phyloP scores from a whole-genome alignment of 2,113 vertebrate genomes.

The Onychostruthus taczanowskii region DNA sequence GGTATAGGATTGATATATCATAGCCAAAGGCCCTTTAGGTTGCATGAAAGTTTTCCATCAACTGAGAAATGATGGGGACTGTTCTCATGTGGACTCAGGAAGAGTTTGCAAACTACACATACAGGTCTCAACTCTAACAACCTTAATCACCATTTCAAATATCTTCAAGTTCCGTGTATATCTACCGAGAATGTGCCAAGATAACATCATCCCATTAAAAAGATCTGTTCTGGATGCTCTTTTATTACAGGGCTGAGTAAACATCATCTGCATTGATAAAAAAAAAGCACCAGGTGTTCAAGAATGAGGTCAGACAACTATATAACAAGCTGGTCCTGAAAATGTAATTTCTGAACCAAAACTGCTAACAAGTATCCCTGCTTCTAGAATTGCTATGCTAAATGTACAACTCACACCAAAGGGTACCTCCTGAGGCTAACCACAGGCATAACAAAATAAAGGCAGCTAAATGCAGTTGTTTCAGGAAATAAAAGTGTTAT shows the following conservation, averaged over 20 bases:
- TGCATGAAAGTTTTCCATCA: neutral
- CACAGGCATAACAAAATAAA: neutral
- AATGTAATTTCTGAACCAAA: neutral
- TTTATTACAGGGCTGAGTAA: neutral
- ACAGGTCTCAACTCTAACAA: neutral
- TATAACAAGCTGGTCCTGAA: neutral
- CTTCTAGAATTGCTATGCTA: neutral
- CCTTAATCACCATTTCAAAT: neutral
- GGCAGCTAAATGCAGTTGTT: neutral
- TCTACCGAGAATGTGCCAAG: neutral
- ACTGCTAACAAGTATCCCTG: neutral
- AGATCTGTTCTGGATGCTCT: neutral
- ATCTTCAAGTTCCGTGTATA: neutral
- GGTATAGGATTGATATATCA: neutral
- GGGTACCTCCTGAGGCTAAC: neutral
- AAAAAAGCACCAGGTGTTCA: neutral
- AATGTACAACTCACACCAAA: neutral
- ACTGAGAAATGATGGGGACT: neutral
- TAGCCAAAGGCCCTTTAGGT: neutral
- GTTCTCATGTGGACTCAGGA: neutral
- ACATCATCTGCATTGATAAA: neutral
- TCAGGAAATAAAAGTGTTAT: neutral
- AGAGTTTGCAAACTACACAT: neutral
- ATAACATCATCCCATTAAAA: neutral
- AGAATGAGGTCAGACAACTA: neutral